These are phyloP conservation scores for Oxycera nigricornis DNA, from an alignment of 2,888 invertebrate species.

Conservation along the genomic window DNA sequence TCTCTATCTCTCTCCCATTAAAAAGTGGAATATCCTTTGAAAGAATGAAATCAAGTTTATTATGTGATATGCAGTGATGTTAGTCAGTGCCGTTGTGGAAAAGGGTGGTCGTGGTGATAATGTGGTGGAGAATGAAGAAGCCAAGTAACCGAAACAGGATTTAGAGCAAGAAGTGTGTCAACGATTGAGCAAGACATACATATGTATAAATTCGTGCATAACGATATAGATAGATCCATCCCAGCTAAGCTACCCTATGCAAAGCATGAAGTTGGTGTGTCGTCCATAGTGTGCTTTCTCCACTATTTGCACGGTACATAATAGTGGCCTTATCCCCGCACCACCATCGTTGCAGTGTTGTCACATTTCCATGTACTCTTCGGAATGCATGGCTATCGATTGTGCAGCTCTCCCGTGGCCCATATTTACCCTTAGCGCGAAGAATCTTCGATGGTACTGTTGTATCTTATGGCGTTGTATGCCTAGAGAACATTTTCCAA, in stretches of 20 bases:
- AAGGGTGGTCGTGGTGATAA: neutral
- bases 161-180: constrained; percentile 15
- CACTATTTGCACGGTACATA: neutral
- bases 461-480: neutral
- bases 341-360: constrained; percentile 31
- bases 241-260: neutral
- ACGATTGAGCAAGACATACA: neutral
- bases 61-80: constrained; percentile 24
- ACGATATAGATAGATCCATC: neutral
- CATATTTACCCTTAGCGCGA: constrained; percentile 47
- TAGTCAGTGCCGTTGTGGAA: constrained; percentile 1
- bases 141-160: neutral
- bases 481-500: neutral
- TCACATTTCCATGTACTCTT: constrained; percentile 35
- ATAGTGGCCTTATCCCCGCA: constrained; percentile 6
- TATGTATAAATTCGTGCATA: neutral
- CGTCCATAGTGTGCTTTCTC: neutral
- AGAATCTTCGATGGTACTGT: neutral
- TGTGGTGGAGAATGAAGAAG: neutral
- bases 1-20: constrained; percentile 7
- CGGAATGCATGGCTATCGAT: constrained; percentile 48
- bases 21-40: constrained; percentile 20
- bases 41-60: constrained; percentile 7
- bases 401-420: constrained; percentile 50
- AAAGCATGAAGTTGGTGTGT: neutral